These are phyloP conservation scores for Catharus ustulatus DNA, from an alignment of 2,797 vertebrate genomes.

Conservation along the genomic window DNA sequence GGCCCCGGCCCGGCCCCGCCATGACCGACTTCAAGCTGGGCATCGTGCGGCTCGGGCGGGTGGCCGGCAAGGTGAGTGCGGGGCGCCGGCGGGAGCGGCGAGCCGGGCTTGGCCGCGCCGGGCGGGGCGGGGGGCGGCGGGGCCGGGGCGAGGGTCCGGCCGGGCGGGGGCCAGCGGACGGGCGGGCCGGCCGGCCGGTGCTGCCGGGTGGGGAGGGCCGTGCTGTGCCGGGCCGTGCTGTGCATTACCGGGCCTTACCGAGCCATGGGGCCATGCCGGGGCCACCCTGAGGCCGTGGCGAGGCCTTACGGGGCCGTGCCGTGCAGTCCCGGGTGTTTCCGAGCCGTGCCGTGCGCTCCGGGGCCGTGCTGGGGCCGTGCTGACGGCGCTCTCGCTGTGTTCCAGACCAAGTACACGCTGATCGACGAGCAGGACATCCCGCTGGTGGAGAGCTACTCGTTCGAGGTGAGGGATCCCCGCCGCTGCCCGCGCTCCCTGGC, in stretches of 20 bases:
- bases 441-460: conserved; percentile 97
- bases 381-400: neutral
- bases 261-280: neutral
- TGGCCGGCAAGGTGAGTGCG: conserved; percentile 91
- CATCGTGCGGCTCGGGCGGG: conserved; percentile 96
- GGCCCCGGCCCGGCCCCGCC: conserved; percentile 33
- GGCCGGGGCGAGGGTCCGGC: too few species aligned
- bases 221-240: neutral
- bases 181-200: too few species aligned
- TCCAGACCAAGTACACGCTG: conserved; percentile 96
- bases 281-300: neutral
- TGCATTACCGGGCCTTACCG: neutral
- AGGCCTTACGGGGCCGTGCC: neutral
- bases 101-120: neutral
- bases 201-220: neutral
- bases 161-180: too few species aligned
- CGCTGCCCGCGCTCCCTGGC: neutral
- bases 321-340: neutral
- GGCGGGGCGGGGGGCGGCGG: too few species aligned
- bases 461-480: conserved; percentile 84
- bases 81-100: neutral
- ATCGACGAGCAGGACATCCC: conserved; percentile 99
- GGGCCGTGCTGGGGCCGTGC: neutral
- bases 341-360: neutral
- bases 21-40: conserved; percentile 99